Evolutionary conservation across 2,113 vertebrate species (phyloP), one percentile per base, ranked within the genome.

Genomic region (Cacatua alba): DNA sequence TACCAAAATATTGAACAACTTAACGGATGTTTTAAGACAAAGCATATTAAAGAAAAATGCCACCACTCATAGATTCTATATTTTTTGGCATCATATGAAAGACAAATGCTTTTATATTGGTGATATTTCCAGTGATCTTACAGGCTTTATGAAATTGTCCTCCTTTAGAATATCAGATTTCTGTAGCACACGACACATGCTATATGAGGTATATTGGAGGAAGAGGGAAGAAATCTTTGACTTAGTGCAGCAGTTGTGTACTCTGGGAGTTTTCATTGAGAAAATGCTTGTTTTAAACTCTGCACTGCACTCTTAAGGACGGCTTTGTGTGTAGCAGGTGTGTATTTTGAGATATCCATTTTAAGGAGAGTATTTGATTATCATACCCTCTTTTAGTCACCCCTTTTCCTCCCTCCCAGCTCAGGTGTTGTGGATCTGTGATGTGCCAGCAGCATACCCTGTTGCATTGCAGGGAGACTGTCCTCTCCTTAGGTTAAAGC

Each of bases 381-480:
- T 49, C 51, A 24, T 60, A 55, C 89, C 28, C n/a, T 71, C 62
- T 80, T 88, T 69, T 23, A 46, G 53, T 65, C n/a, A n/a, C 59
- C 52, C 63, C 49, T 84, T 35, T 7, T 11, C 43, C 60, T 92
- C 74, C 55, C 20, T 82, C 85, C 59, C 71, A 93, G 88, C 88
- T 97, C 84, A 95, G 92, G 70, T 96, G 92, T 59, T 92, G 80
- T 67, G 82, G 74, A 83, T 85, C 83, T 96, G 75, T 41, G 94
- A 85, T 20, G 28, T 51, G 14, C 55, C 78, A 88, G 91, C 91
- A 88, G 79, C 11, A 4, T 65, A 53, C 51, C 29, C 29, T 25
- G 25, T 81, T 65, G 65, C n/a, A 11, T 87, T 70, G 83, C 39
- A 5, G 16, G 67, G 92, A 90, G 89, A 48, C 85, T 90, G 92